Evolutionary conservation across 2,113 vertebrate genomes (phyloP).

Genomic region (Corythaixoides concolor): DNA sequence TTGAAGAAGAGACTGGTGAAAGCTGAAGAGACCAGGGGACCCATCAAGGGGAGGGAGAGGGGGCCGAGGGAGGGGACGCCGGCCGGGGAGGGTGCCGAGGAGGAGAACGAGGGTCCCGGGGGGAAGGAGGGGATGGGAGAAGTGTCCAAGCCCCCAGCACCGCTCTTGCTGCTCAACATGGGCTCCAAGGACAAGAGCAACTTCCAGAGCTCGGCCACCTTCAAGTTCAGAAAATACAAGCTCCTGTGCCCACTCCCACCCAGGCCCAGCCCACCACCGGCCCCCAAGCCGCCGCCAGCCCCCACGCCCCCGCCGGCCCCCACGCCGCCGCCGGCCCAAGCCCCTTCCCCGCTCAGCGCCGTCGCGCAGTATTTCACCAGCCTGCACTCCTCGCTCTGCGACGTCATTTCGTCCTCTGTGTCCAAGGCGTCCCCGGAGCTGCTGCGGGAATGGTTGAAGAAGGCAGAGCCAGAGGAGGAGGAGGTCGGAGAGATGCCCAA

Average conservation of each 20-base stretch:
- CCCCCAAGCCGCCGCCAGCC: neutral
- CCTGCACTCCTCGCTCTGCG: slow-evolving; percentile 82
- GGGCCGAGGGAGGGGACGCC: accelerated
- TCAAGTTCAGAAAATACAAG: slow-evolving; percentile 79
- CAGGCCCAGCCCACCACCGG: accelerated
- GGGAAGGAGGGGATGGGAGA: neutral
- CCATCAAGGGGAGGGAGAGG: accelerated
- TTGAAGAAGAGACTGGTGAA: slow-evolving; percentile 24
- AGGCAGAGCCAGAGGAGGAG: neutral
- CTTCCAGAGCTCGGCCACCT: slow-evolving; percentile 74
- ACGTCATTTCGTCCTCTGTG: slow-evolving; percentile 75
- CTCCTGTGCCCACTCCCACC: neutral
- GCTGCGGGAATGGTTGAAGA: slow-evolving; percentile 71
- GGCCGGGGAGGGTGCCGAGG: accelerated
- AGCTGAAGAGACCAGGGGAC: accelerated
- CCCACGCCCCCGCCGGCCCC: neutral
- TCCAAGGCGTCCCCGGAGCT: slow-evolving; percentile 70
- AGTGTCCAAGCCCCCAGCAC: accelerated
- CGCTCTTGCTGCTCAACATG: neutral
- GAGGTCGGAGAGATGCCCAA: slow-evolving; percentile 57
- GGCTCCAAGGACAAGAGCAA: neutral
- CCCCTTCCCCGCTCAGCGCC: neutral
- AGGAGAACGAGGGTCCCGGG: neutral
- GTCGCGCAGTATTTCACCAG: slow-evolving; percentile 75
- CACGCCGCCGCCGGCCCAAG: accelerated